A percentile compares a stretch with the other conserved stretches of the same genome.
These are phyloP conservation scores for Paraescarpia echinospica DNA, from an alignment of 1,140 invertebrate species.

Conservation along the genomic window DNA sequence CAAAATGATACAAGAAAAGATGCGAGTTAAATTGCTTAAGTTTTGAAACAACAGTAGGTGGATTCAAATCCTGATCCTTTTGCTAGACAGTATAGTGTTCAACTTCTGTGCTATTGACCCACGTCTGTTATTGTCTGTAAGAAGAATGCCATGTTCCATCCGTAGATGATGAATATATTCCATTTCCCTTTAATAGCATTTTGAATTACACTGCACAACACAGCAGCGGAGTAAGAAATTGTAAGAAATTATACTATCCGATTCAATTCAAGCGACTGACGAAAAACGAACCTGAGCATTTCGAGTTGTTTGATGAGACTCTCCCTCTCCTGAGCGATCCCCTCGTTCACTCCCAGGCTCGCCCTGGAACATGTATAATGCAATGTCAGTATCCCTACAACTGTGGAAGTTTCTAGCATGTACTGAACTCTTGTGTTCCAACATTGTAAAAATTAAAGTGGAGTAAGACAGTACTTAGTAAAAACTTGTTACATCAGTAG, in stretches of 20 bases:
- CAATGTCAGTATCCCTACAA: background rate
- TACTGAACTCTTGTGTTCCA: background rate
- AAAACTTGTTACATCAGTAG: background rate
- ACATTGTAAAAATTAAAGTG: background rate
- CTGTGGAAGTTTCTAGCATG: too few species aligned
- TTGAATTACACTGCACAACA: background rate
- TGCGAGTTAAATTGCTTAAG: too few species aligned
- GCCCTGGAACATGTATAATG: constrained; percentile 43
- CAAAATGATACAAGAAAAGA: too few species aligned
- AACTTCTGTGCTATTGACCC: too few species aligned
- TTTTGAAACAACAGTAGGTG: too few species aligned
- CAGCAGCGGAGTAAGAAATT: background rate
- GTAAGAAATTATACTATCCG: background rate
- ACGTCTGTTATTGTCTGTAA: too few species aligned
- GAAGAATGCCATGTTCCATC: too few species aligned
- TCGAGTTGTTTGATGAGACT: constrained; percentile 61
- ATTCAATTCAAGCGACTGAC: background rate
- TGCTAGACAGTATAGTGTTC: too few species aligned
- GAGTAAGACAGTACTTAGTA: background rate
- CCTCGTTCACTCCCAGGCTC: constrained; percentile 58
- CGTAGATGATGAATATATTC: background rate
- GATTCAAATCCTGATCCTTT: too few species aligned
- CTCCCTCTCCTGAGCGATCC: constrained; percentile 60
- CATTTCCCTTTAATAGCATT: background rate
- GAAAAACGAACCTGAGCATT: constrained; percentile 49